Evolutionary conservation across 2,113 vertebrate genomes (phyloP), one percentile per base, ranked within the genome.

Genomic region (Echinops telfairi): DNA sequence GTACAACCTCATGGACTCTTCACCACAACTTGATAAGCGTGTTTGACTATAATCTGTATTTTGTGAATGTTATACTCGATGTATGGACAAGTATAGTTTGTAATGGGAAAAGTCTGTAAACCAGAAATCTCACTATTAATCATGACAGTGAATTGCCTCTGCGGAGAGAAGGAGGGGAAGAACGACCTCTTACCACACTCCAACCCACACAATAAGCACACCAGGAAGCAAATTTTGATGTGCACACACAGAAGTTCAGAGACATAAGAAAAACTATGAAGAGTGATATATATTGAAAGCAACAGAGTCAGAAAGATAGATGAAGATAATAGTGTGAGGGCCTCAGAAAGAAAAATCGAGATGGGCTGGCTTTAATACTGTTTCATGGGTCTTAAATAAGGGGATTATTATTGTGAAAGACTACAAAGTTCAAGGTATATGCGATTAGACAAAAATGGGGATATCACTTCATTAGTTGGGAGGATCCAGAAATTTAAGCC

Each of bases 271-370:
- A 40, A 79, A 70, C 23, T 40, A 47, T 16, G 16, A 89, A 40
- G 71, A n/a, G 1, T 20, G 20, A 82, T 64, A 77, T 27, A 89
- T 89, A 75, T 1, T 57, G 16, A 73, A 75, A 82, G 58, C 6
- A 58, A 58, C 8, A 53, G 9, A 81, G 11, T 89, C 60, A 76
- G 38, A 73, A 17, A 31, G 10, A n/a, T 29, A 2, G 77, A 6
- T 89, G 60, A 57, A 89, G n/a, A 91, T 86, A 25, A 88, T 5
- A 76, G 68, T 47, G 68, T 73, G 70, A 91, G 53, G 58, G 11
- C 20, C 17, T 38, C 15, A 31, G 33, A 53, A 23, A 82, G 81
- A 81, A 6, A 31, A 20, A 31, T 14, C 31, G 2, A 88, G n/a
- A 76, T 31, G 40, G 3, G 6, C 16, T 57, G 31, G 27, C 16